Evolutionary conservation across 30 jellyfish, hydroid and myxozoan species (phyloP).

Genomic region (Sanderia malayensis): DNA sequence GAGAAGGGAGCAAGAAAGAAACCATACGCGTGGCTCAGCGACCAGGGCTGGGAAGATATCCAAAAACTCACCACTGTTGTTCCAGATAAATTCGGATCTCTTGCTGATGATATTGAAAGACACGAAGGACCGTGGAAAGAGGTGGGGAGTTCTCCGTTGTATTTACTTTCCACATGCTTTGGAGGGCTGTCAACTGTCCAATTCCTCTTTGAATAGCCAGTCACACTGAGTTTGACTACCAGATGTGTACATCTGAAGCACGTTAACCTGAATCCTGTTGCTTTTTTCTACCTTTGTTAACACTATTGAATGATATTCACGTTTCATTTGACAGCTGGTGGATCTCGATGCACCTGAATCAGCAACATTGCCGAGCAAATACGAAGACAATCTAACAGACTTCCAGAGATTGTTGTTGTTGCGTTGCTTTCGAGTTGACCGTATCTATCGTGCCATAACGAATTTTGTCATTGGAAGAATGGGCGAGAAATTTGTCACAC

Average conservation of each 20-base stretch:
- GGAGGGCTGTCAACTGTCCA: no score
- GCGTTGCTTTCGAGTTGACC: slow-evolving; percentile 92
- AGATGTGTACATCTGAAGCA: no score
- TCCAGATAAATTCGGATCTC: slow-evolving; percentile 63
- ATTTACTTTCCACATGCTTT: no score
- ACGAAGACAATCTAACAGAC: slow-evolving; percentile 68
- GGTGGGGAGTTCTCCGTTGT: no score
- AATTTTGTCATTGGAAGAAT: slow-evolving; percentile 74
- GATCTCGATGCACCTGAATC: slow-evolving; percentile 87
- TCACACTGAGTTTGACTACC: no score
- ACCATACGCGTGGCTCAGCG: slow-evolving; percentile 85
- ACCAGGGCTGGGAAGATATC: slow-evolving; percentile 97
- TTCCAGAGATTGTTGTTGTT: slow-evolving; percentile 77
- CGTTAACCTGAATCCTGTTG: no score
- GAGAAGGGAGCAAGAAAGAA: slow-evolving; percentile 87
- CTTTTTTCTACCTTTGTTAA: no score
- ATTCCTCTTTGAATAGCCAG: no score
- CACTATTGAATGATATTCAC: no score
- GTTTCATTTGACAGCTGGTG: slow-evolving; percentile 67
- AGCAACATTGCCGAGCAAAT: slow-evolving; percentile 59
- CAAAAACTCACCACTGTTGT: slow-evolving; percentile 62
- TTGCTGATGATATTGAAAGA: slow-evolving; percentile 77
- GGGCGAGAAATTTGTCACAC: slow-evolving; percentile 95
- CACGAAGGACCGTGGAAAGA: slow-evolving; percentile 74
- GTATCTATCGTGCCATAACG: slow-evolving; percentile 92